phyloP scores from a whole-genome alignment of 2,797 vertebrate genomes.

The Benthosema pterotum region DNA sequence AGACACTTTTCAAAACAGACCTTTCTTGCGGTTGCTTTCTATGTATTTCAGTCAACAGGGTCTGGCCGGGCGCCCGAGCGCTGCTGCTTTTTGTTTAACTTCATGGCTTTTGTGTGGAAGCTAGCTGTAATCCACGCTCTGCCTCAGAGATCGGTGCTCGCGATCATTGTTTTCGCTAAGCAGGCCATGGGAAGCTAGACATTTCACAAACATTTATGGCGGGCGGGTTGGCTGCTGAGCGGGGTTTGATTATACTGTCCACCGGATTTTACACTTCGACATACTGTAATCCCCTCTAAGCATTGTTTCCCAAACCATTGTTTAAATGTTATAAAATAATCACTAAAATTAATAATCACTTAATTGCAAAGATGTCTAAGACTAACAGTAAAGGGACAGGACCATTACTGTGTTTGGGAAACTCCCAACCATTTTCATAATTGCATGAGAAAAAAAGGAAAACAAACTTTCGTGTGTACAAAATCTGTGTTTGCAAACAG shows the following conservation, averaged over 20 bases:
- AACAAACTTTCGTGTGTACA: too few relatives aligned
- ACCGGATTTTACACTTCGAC: slow-evolving; percentile 21
- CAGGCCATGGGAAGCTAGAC: slow-evolving; percentile 1
- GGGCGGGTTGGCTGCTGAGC: slow-evolving; percentile 3
- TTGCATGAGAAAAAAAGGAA: too few relatives aligned
- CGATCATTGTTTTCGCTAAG: not conserved
- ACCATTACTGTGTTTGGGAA: too few relatives aligned
- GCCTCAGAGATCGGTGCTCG: slow-evolving; percentile 7
- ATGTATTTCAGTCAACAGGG: slow-evolving; percentile 2
- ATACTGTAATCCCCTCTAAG: too few relatives aligned
- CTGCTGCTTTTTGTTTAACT: slow-evolving; percentile 48
- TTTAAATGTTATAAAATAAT: too few relatives aligned
- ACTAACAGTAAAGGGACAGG: too few relatives aligned
- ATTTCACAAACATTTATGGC: slow-evolving; percentile 7
- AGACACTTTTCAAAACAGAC: not conserved
- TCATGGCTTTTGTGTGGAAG: slow-evolving; percentile 27
- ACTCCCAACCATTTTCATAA: too few relatives aligned
- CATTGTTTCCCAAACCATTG: too few relatives aligned
- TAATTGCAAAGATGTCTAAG: too few relatives aligned
- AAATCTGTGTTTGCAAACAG: too few relatives aligned
- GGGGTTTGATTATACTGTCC: not conserved
- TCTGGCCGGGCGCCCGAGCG: slow-evolving; percentile 21
- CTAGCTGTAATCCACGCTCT: slow-evolving; percentile 10
- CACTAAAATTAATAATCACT: too few relatives aligned
- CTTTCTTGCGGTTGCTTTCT: slow-evolving; percentile 14